phyloP scores from a whole-genome alignment of 2,113 vertebrate species.

The Vulpes lagopus region DNA sequence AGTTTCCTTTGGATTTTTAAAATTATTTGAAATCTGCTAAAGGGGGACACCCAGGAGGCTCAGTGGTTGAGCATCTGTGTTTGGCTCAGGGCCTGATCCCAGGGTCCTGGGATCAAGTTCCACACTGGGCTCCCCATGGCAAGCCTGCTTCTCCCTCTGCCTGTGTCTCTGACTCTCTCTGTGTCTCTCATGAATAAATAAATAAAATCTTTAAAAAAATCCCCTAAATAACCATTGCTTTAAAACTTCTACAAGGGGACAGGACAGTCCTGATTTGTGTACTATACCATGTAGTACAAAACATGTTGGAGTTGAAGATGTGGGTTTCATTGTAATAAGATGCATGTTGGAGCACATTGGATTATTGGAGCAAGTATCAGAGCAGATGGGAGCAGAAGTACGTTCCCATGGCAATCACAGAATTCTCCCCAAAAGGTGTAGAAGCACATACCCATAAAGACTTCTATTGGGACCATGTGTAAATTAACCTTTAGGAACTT shows the following conservation, averaged over 20 bases:
- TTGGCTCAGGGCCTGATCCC: too few relatives aligned
- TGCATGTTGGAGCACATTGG: background rate
- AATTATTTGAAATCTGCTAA: constrained; percentile 38
- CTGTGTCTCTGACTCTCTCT: too few relatives aligned
- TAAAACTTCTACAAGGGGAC: background rate
- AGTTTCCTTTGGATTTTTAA: constrained; percentile 24
- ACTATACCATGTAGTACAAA: background rate
- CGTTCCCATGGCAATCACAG: constrained; percentile 15
- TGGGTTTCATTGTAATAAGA: background rate
- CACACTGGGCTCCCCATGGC: too few relatives aligned
- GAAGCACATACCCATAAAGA: background rate
- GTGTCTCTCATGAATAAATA: too few relatives aligned
- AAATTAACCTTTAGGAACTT: constrained; percentile 53
- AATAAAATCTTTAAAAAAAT: too few relatives aligned
- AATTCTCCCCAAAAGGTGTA: background rate
- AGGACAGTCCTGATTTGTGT: background rate
- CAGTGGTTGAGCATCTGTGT: too few relatives aligned
- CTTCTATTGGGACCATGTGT: background rate
- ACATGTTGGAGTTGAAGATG: background rate
- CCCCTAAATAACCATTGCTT: background rate
- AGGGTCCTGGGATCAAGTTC: too few relatives aligned
- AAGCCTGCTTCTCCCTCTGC: too few relatives aligned
- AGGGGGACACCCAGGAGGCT: background rate
- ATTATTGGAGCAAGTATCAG: background rate
- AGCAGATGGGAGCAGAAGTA: background rate